Conservation (phyloP, 1,140 invertebrate genomes). For the Eueides isabella region DNA sequence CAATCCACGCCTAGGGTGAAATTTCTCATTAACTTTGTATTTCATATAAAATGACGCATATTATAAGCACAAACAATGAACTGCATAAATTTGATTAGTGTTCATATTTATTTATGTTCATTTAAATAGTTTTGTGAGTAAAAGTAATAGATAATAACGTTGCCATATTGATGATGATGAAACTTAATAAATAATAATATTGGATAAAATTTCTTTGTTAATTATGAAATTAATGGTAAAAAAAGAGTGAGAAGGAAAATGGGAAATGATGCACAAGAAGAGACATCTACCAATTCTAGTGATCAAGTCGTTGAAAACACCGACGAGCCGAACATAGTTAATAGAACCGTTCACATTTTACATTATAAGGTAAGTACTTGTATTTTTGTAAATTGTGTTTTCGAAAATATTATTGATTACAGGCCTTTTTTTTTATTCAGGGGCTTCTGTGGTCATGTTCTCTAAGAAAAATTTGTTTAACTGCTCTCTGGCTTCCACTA, state of each 20-base stretch:
- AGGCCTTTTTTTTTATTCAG: conserved; percentile 53
- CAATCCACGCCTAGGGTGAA: conserved; percentile 66
- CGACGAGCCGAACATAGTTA: conserved; percentile 58
- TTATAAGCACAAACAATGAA: conserved; percentile 34
- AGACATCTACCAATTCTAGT: conserved; percentile 64
- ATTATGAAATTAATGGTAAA: conserved; percentile 49
- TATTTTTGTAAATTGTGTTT: neutral
- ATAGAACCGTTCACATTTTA: conserved; percentile 60
- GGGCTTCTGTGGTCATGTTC: conserved; percentile 79
- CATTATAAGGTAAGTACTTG: conserved; percentile 68
- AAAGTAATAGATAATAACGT: neutral
- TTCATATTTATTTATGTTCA: neutral
- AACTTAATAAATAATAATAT: conserved; percentile 27
- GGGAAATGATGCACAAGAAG: conserved; percentile 78
- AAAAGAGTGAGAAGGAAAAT: conserved; percentile 65
- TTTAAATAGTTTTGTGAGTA: conserved; percentile 8
- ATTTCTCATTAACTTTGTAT: conserved; percentile 50
- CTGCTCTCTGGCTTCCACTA: conserved; percentile 91
- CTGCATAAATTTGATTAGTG: conserved; percentile 6
- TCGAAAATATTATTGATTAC: conserved; percentile 19
- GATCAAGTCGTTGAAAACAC: conserved; percentile 55
- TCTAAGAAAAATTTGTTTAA: conserved; percentile 88
- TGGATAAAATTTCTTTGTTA: conserved; percentile 36
- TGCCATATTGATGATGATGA: conserved; percentile 23
- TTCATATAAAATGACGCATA: conserved; percentile 35